Evolutionary conservation across 2,113 vertebrate genomes (phyloP), one percentile per base, ranked within the genome.

Genomic region (Cariama cristata): DNA sequence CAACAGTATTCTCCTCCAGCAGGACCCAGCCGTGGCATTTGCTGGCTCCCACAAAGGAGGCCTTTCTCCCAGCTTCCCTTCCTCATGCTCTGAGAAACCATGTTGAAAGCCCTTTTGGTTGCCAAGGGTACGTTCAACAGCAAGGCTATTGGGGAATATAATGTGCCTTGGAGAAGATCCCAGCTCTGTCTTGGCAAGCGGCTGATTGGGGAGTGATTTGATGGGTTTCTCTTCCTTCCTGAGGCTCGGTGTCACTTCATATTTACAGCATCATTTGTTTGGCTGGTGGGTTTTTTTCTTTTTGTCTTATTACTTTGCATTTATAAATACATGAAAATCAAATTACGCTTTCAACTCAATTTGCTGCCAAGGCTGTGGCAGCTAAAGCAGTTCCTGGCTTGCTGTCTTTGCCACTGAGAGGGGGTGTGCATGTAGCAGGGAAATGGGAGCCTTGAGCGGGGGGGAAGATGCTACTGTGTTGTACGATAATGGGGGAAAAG

Each of bases 111-210:
- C 91, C 84, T 94, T 59, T 62, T 87, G 88, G 94, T 96, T 97
- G 94, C 97, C 95, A 96, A 92, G 97, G 94, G 95, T 42, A 90
- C 75, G 4, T 88, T 75, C 72, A 72, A 40, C 94, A 96, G 93
- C 83, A 5, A 30, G 32, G 76, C 69, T 88, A 12, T 49, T 42
- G 68, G 76, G 72, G 82, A 86, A 35, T 72, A 67, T 30, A 95
- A 94, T 72, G 92, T 81, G 88, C 91, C 75, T 95, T 95, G 96
- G 96, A 97, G 90, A 66, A 87, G 86, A 69, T 97, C 83, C 87
- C 95, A 85, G 80, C 90, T 75, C 84, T 27, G 40, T 52, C 64
- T 63, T 79, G 94, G 82, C 26, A 8, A 83, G 45, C 1, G 27
- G 76, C 80, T 85, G 86, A n/a, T 30, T 44, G 72, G 68, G 90